Conservation (phyloP, 2,113 vertebrate genomes). For the Actenoides hombroni region DNA sequence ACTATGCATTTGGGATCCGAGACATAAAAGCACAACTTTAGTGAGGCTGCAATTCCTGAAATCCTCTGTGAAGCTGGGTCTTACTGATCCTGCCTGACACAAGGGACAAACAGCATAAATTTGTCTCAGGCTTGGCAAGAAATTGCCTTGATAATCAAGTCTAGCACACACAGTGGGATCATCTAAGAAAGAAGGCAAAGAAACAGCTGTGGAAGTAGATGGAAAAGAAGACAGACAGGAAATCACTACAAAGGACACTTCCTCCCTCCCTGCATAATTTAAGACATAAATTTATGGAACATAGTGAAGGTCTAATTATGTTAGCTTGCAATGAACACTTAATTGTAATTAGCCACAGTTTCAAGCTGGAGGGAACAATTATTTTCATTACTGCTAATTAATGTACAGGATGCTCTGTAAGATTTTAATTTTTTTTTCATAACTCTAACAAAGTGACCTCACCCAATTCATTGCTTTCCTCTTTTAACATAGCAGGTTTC, state of each 20-base stretch:
- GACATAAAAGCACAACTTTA: not conserved
- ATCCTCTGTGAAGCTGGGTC: not conserved
- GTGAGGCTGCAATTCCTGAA: not conserved
- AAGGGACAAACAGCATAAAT: not conserved
- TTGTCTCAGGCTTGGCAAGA: not conserved
- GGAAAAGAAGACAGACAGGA: not conserved
- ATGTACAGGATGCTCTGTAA: not conserved
- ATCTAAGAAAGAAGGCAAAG: not conserved
- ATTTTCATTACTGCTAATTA: constrained; percentile 73
- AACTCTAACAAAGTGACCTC: not conserved
- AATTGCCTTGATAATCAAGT: not conserved
- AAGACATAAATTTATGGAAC: constrained; percentile 50
- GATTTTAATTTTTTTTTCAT: not conserved
- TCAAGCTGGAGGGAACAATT: constrained; percentile 65
- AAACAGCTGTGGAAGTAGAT: not conserved
- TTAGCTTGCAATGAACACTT: constrained; percentile 61
- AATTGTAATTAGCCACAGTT: constrained; percentile 63
- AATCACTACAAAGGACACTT: constrained; percentile 17
- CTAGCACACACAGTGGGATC: not conserved
- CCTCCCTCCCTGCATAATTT: constrained; percentile 51
- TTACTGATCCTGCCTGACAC: not conserved
- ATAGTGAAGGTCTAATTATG: constrained; percentile 69
- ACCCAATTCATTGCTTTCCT: not conserved
- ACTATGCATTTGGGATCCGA: not conserved
- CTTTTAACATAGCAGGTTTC: not conserved